Conservation (phyloP, 1,140 invertebrate genomes). For the Drosophila cardini region DNA sequence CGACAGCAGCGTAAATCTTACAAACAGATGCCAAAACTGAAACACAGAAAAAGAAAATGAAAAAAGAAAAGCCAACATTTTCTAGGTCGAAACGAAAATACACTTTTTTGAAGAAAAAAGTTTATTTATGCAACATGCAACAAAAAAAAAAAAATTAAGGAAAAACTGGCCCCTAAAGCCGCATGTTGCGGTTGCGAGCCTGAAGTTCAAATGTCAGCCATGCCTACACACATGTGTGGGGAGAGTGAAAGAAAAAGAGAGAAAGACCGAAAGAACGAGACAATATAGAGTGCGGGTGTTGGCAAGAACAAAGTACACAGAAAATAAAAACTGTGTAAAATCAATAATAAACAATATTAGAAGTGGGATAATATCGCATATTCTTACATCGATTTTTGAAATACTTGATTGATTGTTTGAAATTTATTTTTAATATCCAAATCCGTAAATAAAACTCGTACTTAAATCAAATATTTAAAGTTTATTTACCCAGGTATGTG, state of each 20-base stretch:
- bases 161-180: slow-evolving; percentile 13
- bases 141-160: slow-evolving; percentile 13
- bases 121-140: slow-evolving; percentile 70
- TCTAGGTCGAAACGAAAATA: slow-evolving; percentile 32
- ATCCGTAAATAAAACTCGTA: too few species aligned
- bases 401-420: too few species aligned
- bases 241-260: slow-evolving; percentile 10
- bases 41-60: not conserved
- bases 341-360: too few species aligned
- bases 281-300: not conserved
- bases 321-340: too few species aligned
- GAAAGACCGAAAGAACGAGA: not conserved
- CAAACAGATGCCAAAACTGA: slow-evolving; percentile 31
- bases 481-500: too few species aligned
- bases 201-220: slow-evolving; percentile 74
- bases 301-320: slow-evolving; percentile 30
- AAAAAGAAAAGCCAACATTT: slow-evolving; percentile 60
- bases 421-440: too few species aligned
- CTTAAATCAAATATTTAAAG: too few species aligned
- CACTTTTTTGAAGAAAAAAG: slow-evolving; percentile 46
- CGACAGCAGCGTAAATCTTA: slow-evolving; percentile 22
- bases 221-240: slow-evolving; percentile 16
- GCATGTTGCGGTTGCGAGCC: slow-evolving; percentile 55
- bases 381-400: too few species aligned
- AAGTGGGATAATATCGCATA: too few species aligned